These are phyloP conservation scores for Drosophila setosimentum DNA, from an alignment of 2,888 invertebrate genomes.

Conservation along the genomic window DNA sequence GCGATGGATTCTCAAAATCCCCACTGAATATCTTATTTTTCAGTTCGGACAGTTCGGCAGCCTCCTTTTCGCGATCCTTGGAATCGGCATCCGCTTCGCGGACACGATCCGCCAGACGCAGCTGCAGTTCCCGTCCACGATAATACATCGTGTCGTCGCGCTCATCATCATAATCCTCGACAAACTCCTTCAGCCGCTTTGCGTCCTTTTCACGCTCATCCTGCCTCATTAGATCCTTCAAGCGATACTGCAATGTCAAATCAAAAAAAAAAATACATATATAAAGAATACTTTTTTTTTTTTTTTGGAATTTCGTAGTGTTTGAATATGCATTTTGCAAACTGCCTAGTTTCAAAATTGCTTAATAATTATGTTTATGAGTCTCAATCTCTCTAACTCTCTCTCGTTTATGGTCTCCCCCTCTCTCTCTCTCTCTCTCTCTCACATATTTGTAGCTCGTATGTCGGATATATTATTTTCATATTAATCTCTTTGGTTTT, in stretches of 20 bases:
- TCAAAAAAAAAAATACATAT: neutral
- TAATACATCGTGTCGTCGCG: conserved; percentile 98
- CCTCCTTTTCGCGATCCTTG: conserved; percentile 95
- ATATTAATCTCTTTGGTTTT: neutral
- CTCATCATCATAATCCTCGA: conserved; percentile 99
- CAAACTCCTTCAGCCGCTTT: conserved; percentile 97
- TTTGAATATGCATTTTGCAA: no score
- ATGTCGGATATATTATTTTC: neutral
- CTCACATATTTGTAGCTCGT: neutral
- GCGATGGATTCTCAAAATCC: conserved; percentile 88
- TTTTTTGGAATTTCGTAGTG: conserved; percentile 1
- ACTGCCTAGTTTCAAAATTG: neutral
- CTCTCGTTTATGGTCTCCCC: neutral
- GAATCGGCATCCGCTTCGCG: conserved; percentile 97
- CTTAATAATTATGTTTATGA: neutral
- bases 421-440: neutral
- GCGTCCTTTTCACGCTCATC: conserved; percentile 96
- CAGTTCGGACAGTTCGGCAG: conserved; percentile 94
- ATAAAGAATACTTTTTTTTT: neutral
- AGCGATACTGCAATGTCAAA: conserved; percentile 87
- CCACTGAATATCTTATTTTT: conserved; percentile 90
- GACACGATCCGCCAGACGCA: conserved; percentile 95
- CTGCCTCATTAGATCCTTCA: conserved; percentile 93
- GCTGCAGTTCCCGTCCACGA: conserved; percentile 93
- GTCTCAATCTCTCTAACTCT: neutral